These are phyloP conservation scores for Rhodeus uyekii DNA, from an alignment of 2,797 vertebrate species.

Conservation along the genomic window DNA sequence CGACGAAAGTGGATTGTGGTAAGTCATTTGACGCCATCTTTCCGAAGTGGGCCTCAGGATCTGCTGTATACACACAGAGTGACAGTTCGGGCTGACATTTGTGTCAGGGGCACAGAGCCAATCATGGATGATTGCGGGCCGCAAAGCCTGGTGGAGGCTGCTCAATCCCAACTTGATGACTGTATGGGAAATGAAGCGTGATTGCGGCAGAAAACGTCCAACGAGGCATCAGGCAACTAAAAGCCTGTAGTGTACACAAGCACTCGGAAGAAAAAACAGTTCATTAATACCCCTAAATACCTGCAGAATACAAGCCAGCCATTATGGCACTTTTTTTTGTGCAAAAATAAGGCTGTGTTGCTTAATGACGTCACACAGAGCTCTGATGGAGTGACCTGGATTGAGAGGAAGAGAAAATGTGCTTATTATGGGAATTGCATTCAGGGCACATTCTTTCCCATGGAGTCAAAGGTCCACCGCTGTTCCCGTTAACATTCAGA, in stretches of 20 bases:
- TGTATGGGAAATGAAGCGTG: conserved; percentile 87
- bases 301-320: conserved; percentile 77
- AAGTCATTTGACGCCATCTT: conserved; percentile 62
- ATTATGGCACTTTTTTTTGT: conserved; percentile 77
- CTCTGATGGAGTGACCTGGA: conserved; percentile 70
- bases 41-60: conserved; percentile 54
- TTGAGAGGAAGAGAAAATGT: conserved; percentile 4
- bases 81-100: conserved; percentile 73
- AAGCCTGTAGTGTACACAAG: conserved; percentile 79
- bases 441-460: conserved; percentile 43
- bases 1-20: conserved; percentile 50
- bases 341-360: conserved; percentile 68
- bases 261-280: conserved; percentile 70
- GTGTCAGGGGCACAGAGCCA: conserved; percentile 71
- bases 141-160: conserved; percentile 69
- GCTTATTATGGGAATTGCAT: conserved; percentile 32
- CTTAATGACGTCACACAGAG: conserved; percentile 77
- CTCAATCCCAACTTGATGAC: conserved; percentile 73
- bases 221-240: conserved; percentile 70
- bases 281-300: conserved; percentile 80
- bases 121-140: conserved; percentile 82
- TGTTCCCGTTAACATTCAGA: conserved; percentile 45
- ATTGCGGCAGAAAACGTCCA: conserved; percentile 79
- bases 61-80: conserved; percentile 72
- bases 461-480: conserved; percentile 28